A percentile compares a stretch with the other conserved stretches of the same genome.
Conservation (phyloP, 2,797 vertebrate genomes). For the Champsocephalus esox region DNA sequence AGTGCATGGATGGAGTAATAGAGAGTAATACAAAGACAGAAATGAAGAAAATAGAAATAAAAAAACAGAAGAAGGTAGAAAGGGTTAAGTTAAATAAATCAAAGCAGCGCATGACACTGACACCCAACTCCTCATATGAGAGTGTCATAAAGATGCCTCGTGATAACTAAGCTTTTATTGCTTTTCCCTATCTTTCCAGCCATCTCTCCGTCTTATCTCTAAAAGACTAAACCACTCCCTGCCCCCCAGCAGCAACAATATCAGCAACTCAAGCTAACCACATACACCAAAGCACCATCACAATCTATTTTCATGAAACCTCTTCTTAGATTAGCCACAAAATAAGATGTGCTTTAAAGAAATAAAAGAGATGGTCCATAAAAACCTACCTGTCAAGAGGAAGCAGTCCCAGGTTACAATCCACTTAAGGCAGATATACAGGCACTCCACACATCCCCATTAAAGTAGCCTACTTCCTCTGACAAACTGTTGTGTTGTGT, state of each 20-base stretch:
- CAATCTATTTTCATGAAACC: conserved; percentile 26
- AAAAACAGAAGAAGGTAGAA: not conserved
- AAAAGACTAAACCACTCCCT: conserved; percentile 59
- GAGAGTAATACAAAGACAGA: conserved; percentile 16
- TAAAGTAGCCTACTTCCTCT: conserved; percentile 80
- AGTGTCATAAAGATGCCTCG: conserved; percentile 52
- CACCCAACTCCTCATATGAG: conserved; percentile 36
- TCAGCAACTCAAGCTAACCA: conserved; percentile 40
- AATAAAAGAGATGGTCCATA: conserved; percentile 16
- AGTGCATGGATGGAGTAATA: conserved; percentile 7
- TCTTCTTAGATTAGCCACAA: not conserved
- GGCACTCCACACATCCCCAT: conserved; percentile 74
- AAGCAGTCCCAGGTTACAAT: conserved; percentile 74
- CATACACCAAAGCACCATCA: conserved; percentile 19
- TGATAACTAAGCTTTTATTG: conserved; percentile 68
- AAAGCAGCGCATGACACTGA: conserved; percentile 11
- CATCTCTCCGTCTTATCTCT: conserved; percentile 45
- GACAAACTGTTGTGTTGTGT: conserved; percentile 76
- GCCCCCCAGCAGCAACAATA: conserved; percentile 48
- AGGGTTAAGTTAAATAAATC: conserved; percentile 17
- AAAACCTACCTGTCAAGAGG: conserved; percentile 73
- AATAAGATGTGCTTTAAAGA: not conserved
- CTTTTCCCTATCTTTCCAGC: conserved; percentile 61
- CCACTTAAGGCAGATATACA: conserved; percentile 64
- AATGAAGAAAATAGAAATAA: conserved; percentile 7